Evolutionary conservation across 2,797 vertebrate species (phyloP).

Genomic region (Pygocentrus nattereri): DNA sequence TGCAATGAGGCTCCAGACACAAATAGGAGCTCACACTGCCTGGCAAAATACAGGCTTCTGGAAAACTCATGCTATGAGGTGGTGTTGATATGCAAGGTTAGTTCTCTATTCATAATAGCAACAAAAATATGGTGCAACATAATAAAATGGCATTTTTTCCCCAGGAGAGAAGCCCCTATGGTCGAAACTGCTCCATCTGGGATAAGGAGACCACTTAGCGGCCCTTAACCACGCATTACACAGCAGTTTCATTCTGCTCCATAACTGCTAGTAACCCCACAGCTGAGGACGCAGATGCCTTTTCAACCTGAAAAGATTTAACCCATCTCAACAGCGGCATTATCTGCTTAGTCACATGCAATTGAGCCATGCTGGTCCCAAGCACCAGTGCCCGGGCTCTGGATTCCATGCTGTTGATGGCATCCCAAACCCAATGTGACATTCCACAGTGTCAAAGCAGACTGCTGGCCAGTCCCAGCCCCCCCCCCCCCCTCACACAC

Average conservation of each 20-base stretch:
- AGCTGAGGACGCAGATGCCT: constrained; percentile 70
- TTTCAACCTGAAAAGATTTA: constrained; percentile 66
- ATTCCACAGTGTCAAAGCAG: constrained; percentile 70
- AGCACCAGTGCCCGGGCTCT: constrained; percentile 72
- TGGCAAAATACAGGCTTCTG: constrained; percentile 4
- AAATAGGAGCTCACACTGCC: not conserved
- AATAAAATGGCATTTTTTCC: not conserved
- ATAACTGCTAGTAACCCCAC: constrained; percentile 70
- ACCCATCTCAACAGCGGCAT: constrained; percentile 74
- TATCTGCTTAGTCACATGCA: constrained; percentile 76
- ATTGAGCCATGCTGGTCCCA: constrained; percentile 68
- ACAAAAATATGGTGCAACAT: not conserved
- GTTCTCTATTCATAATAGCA: not conserved
- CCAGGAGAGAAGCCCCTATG: not conserved
- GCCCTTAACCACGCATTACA: constrained; percentile 38
- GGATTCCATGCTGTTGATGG: constrained; percentile 77
- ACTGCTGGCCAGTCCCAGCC: constrained; percentile 60
- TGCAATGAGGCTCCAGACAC: not conserved
- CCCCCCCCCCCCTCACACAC: too few species aligned
- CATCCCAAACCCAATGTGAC: constrained; percentile 75
- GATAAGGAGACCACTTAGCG: not conserved
- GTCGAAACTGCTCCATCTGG: not conserved
- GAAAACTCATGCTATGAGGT: not conserved
- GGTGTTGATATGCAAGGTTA: not conserved
- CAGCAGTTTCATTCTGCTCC: constrained; percentile 51